phyloP scores from a whole-genome alignment of 2,888 invertebrate genomes.

The Thymelicus sylvestris region DNA sequence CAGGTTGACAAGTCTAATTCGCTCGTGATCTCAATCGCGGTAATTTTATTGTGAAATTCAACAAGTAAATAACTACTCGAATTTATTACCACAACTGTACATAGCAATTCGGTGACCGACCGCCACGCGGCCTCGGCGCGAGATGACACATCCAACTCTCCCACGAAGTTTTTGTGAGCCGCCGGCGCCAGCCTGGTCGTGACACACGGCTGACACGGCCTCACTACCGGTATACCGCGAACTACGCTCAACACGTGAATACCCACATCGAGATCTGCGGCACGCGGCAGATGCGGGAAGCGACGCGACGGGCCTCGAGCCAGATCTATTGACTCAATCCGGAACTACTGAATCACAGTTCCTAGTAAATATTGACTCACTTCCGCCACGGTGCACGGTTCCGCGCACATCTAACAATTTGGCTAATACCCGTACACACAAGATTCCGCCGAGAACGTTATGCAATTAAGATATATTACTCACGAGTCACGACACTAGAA shows the following conservation, averaged over 20 bases:
- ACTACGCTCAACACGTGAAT: neutral
- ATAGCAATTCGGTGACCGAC: constrained; percentile 19
- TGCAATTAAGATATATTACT: constrained; percentile 27
- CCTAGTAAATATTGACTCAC: constrained; percentile 75
- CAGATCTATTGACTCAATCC: constrained; percentile 60
- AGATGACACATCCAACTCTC: constrained; percentile 46
- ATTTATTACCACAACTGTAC: neutral
- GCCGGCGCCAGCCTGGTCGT: constrained; percentile 40
- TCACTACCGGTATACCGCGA: neutral
- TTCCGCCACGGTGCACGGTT: constrained; percentile 54
- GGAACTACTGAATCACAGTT: constrained; percentile 73
- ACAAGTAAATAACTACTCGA: neutral
- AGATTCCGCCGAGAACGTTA: neutral
- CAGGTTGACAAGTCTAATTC: too few relatives aligned
- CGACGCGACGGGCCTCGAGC: constrained; percentile 32
- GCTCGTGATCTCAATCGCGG: too few relatives aligned
- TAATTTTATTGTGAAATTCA: neutral
- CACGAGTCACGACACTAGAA: constrained; percentile 4
- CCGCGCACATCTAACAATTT: constrained; percentile 6
- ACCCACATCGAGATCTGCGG: constrained; percentile 1
- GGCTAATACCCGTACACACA: neutral
- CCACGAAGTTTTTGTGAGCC: constrained; percentile 45
- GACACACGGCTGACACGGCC: constrained; percentile 7
- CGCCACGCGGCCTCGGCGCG: constrained; percentile 3
- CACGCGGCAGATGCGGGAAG: constrained; percentile 9